A percentile compares a stretch with the other conserved stretches of the same genome.
Conservation (phyloP, 2,888 invertebrate genomes). For the Gisinianus flammeolus region DNA sequence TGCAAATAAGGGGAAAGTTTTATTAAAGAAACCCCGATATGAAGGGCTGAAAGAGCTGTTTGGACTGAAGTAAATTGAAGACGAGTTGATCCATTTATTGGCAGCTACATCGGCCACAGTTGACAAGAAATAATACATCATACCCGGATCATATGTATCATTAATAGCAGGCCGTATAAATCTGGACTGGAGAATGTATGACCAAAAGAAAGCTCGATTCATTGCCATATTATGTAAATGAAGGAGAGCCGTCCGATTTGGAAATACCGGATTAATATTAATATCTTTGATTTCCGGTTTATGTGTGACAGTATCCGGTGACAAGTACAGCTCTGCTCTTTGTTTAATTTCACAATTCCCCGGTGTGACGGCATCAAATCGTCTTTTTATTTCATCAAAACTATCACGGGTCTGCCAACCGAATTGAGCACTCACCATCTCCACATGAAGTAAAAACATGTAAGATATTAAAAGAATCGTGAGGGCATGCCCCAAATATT, state of each 20-base stretch:
- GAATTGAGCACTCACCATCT: conserved; percentile 70
- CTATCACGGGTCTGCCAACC: conserved; percentile 91
- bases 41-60: conserved; percentile 94
- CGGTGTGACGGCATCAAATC: conserved; percentile 79
- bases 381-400: conserved; percentile 85
- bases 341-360: conserved; percentile 92
- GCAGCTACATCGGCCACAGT: conserved; percentile 94
- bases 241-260: conserved; percentile 89
- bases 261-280: conserved; percentile 91
- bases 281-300: conserved; percentile 91
- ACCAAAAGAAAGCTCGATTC: conserved; percentile 94
- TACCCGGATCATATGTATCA: conserved; percentile 93
- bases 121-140: conserved; percentile 76
- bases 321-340: conserved; percentile 80
- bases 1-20: conserved; percentile 91
- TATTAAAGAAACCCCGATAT: conserved; percentile 94
- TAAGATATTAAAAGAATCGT: background rate
- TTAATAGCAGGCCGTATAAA: conserved; percentile 84
- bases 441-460: background rate
- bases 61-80: conserved; percentile 91
- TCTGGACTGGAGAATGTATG: conserved; percentile 87
- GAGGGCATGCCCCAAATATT: background rate
- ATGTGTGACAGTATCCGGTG: conserved; percentile 85
- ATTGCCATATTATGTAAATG: conserved; percentile 97
- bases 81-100: conserved; percentile 89